phyloP scores from a whole-genome alignment of 2,113 vertebrate genomes.

The Seriola quinqueradiata region DNA sequence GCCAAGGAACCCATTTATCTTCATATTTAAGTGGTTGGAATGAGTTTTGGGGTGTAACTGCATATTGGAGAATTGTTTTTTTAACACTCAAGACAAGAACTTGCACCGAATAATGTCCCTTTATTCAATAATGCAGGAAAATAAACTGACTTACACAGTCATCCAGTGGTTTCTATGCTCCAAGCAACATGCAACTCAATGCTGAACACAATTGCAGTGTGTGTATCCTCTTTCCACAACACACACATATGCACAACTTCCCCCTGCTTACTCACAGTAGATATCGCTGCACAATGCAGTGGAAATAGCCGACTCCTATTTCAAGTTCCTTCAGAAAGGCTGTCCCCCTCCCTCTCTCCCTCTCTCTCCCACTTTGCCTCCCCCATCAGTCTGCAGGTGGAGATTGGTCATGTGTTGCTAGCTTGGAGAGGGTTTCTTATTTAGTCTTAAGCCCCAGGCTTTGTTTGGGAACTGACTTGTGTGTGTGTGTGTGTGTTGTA shows the following conservation, averaged over 20 bases:
- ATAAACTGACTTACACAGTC: not conserved
- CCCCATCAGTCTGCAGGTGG: conserved; percentile 62
- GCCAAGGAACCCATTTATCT: conserved; percentile 7
- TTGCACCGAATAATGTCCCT: not conserved
- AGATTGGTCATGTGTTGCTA: conserved; percentile 65
- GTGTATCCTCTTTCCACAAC: conserved; percentile 18
- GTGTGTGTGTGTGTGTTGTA: conserved; percentile 63
- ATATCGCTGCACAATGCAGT: conserved; percentile 47
- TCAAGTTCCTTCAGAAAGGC: conserved; percentile 36
- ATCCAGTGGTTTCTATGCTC: not conserved
- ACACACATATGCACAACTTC: conserved; percentile 4
- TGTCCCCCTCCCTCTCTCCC: not conserved
- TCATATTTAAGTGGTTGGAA: not conserved
- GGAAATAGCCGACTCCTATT: conserved; percentile 55
- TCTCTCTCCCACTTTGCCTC: not conserved
- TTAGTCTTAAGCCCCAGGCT: conserved; percentile 69
- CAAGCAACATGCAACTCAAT: not conserved
- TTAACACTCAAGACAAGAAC: not conserved
- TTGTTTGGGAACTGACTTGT: conserved; percentile 68
- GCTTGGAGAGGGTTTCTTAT: conserved; percentile 61
- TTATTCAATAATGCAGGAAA: not conserved
- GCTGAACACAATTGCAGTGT: conserved; percentile 9
- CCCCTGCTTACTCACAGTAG: conserved; percentile 45
- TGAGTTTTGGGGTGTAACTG: conserved; percentile 1
- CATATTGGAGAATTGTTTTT: not conserved